phyloP scores from a whole-genome alignment of 2,113 vertebrate species.

The Bagarius yarrelli region DNA sequence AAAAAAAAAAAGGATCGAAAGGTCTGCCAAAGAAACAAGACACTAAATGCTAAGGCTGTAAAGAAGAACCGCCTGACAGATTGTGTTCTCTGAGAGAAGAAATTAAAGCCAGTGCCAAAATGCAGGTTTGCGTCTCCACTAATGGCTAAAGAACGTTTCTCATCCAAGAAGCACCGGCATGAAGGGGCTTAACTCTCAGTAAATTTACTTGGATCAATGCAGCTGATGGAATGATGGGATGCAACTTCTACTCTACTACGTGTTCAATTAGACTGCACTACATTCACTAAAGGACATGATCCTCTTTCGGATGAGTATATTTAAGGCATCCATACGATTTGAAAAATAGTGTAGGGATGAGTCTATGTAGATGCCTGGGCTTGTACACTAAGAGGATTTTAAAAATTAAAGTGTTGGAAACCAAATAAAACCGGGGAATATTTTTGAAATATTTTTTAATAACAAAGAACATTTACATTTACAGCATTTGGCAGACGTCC shows the following conservation, averaged over 20 bases:
- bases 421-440: not conserved
- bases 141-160: constrained; percentile 9
- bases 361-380: constrained; percentile 4
- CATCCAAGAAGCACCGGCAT: constrained; percentile 33
- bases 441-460: too few relatives aligned
- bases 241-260: constrained; percentile 52
- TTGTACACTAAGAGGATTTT: not conserved
- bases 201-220: constrained; percentile 44
- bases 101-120: constrained; percentile 26
- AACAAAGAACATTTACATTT: too few relatives aligned
- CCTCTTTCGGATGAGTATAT: constrained; percentile 59
- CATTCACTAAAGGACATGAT: constrained; percentile 65
- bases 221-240: constrained; percentile 51
- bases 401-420: not conserved
- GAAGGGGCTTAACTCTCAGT: not conserved
- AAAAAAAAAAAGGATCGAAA: not conserved
- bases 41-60: constrained; percentile 7
- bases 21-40: not conserved
- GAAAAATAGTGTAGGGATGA: not conserved
- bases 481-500: too few relatives aligned
- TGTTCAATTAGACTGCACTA: constrained; percentile 56
- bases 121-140: constrained; percentile 12
- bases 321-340: constrained; percentile 11
- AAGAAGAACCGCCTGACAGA: constrained; percentile 30
- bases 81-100: constrained; percentile 24